Base-by-base conservation (phyloP, 2,888 invertebrate species). In the Clostera curtula region DNA sequence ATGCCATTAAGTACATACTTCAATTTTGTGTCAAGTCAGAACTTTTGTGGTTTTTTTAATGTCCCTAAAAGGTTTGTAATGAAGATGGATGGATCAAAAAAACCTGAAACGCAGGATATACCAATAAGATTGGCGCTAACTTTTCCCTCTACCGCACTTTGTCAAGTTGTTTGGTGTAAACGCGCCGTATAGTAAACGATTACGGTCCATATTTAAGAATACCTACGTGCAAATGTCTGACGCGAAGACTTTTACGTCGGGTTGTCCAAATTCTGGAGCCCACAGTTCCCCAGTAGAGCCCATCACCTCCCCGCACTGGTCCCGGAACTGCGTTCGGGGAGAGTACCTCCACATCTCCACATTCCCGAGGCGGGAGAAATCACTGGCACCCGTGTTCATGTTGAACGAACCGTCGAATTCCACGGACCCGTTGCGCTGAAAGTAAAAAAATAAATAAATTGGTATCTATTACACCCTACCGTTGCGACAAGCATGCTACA, bases 211-310 rank as follows among this genome's bases (percentile, higher is more conserved):
- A 6, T 6, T 6, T 8, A 19, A 4, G 12, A 3, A 3, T 1
- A 87, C 86, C 74, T 56, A 92, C 88, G 93, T 89, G 86, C 95
- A 95, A 33, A 93, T 76, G 70, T 95, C 95, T 0, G 92, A 80
- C 0, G 90, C 87, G 68, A 93, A 95, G 34, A 95, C 69, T 1
- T 86, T 71, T 3, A 93, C 72, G 14, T 83, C 79, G 5, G 85
- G 69, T 24, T 87, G 85, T 0, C 86, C 73, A 0, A 75, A 48
- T 31, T 88, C 79, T 0, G 93, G 93, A 11, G 93, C 92, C 87
- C 92, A 94, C 11, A 93, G 71, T 70, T 95, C 95, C 1, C 95
- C 95, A 0, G 89, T 88, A 5, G 90, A 90, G 8, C 95, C 95
- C 43, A 85, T 84, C 3, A 95, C 88, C 17, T 52, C 56, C 2